Percentiles rank a stretch among this genome's conserved stretches.
phyloP scores from a whole-genome alignment of 2,113 vertebrate species.

The Bambusicola thoracicus region DNA sequence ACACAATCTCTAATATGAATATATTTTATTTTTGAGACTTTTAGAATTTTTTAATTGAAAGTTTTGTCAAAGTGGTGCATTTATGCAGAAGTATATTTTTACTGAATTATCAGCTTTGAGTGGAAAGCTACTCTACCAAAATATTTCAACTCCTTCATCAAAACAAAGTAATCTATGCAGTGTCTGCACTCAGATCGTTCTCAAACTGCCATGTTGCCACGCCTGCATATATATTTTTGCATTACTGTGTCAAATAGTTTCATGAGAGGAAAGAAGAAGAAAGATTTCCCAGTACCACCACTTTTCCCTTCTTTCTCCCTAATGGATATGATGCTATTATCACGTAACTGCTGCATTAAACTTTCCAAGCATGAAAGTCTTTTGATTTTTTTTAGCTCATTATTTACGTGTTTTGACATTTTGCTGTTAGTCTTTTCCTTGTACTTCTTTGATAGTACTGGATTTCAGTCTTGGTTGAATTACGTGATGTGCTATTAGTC shows the following conservation, averaged over 20 bases:
- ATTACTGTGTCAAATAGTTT: not conserved
- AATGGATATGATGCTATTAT: not conserved
- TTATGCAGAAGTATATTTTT: not conserved
- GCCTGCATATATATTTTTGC: not conserved
- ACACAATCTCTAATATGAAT: not conserved
- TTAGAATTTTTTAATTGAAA: not conserved
- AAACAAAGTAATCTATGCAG: not conserved
- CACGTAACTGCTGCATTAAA: not conserved
- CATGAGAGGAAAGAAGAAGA: not conserved
- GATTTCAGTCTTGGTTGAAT: not conserved
- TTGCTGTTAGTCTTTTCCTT: not conserved
- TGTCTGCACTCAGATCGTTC: not conserved
- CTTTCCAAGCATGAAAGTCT: not conserved
- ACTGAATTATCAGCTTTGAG: not conserved
- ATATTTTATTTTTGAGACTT: not conserved
- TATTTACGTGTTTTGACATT: not conserved
- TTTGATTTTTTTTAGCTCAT: not conserved
- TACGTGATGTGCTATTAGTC: not conserved
- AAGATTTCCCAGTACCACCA: not conserved
- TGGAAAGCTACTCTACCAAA: not conserved
- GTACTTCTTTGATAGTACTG: not conserved
- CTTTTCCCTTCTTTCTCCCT: not conserved
- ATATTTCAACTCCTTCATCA: not conserved
- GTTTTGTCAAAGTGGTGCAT: not conserved
- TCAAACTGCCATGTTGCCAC: not conserved